phyloP scores from a whole-genome alignment of 2,113 vertebrate genomes.

The Cephalophus harveyi region DNA sequence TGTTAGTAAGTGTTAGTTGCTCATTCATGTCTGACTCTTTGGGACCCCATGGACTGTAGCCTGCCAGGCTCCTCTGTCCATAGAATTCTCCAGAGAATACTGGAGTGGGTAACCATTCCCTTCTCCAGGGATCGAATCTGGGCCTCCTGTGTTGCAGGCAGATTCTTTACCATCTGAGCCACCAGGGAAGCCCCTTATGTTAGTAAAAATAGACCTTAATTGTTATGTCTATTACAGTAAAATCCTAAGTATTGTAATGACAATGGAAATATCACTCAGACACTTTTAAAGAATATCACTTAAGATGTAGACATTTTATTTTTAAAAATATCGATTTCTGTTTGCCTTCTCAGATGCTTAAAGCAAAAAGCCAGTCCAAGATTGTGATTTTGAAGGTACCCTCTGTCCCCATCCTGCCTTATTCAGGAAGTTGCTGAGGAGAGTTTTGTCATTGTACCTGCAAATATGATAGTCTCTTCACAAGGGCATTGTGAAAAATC shows the following conservation, averaged over 20 bases:
- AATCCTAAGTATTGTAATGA: background rate
- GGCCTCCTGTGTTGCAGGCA: background rate
- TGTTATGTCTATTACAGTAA: background rate
- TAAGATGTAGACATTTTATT: background rate
- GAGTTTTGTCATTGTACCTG: background rate
- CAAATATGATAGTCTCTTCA: background rate
- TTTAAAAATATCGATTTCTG: background rate
- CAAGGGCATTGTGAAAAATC: background rate
- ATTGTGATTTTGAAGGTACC: background rate
- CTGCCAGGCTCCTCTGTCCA: background rate
- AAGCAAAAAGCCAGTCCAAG: background rate
- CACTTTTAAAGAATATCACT: background rate
- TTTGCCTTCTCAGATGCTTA: background rate
- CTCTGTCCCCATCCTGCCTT: background rate
- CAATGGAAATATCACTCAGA: background rate
- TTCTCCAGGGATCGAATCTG: background rate
- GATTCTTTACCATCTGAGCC: background rate
- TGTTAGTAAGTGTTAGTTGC: background rate
- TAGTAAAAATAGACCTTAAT: background rate
- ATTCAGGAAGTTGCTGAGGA: slow-evolving; percentile 49
- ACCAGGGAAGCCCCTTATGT: background rate
- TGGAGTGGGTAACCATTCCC: background rate
- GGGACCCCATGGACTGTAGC: background rate
- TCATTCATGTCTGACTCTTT: background rate
- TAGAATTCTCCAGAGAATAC: background rate